Conservation (phyloP, 2,113 vertebrate species). For the Microtus oregoni region DNA sequence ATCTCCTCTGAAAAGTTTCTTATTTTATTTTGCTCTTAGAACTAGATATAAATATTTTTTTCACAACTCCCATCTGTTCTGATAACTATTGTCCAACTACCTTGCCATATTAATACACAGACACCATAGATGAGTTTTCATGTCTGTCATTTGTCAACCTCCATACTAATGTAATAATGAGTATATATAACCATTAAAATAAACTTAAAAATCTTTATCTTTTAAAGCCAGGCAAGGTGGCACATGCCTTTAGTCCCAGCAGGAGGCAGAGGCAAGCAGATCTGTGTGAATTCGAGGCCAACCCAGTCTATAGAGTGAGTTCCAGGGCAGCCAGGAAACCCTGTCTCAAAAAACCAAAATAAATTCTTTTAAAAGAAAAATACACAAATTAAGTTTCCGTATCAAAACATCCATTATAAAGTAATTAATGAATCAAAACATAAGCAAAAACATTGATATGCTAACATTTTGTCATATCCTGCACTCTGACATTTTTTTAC, state of each 20-base stretch:
- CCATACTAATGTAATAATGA: background rate
- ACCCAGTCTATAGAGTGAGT: too few relatives aligned
- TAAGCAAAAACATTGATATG: background rate
- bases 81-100: background rate
- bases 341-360: background rate
- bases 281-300: too few relatives aligned
- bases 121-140: background rate
- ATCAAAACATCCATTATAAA: background rate
- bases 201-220: too few relatives aligned
- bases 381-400: background rate
- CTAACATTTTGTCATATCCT: background rate
- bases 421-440: conserved; percentile 17
- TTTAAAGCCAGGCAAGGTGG: too few relatives aligned
- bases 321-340: too few relatives aligned
- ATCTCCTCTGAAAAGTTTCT: background rate
- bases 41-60: background rate
- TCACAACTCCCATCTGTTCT: background rate
- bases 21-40: background rate
- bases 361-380: conserved; percentile 27
- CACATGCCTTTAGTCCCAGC: too few relatives aligned
- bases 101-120: background rate
- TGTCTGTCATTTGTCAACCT: background rate
- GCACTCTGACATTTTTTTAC: conserved; percentile 4
- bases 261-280: too few relatives aligned
- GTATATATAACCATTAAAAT: too few relatives aligned